These are phyloP conservation scores for Cotesia vestalis DNA, from an alignment of 1,140 invertebrate genomes.

Conservation along the genomic window DNA sequence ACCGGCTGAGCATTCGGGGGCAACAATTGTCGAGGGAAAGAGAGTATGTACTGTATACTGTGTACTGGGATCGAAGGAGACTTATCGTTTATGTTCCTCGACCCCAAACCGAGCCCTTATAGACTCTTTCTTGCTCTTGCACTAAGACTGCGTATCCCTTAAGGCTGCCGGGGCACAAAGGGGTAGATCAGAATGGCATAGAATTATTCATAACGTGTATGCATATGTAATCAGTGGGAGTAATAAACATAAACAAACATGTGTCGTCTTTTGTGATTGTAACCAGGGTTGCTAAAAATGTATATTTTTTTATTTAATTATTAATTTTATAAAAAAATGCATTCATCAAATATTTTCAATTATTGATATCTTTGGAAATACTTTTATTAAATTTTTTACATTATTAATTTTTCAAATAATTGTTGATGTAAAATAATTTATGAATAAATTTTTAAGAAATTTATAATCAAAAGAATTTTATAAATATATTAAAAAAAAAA, in stretches of 20 bases:
- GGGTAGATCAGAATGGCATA: slow-evolving; percentile 56
- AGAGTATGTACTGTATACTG: slow-evolving; percentile 18
- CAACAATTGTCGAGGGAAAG: slow-evolving; percentile 40
- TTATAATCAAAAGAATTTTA: too few relatives aligned
- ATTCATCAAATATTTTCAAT: too few relatives aligned
- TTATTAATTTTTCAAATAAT: too few relatives aligned
- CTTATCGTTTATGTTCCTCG: slow-evolving; percentile 40
- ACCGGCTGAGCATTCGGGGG: slow-evolving; percentile 58
- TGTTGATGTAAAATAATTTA: too few relatives aligned
- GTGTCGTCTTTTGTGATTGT: neutral
- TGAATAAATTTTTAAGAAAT: too few relatives aligned
- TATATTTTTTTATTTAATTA: too few relatives aligned
- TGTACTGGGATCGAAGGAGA: slow-evolving; percentile 42
- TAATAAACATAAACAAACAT: slow-evolving; percentile 15
- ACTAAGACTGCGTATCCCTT: slow-evolving; percentile 39
- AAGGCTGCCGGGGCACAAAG: slow-evolving; percentile 48
- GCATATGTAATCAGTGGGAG: slow-evolving; percentile 30
- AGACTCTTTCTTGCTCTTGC: slow-evolving; percentile 20
- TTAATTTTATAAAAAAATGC: too few relatives aligned
- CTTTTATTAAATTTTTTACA: too few relatives aligned
- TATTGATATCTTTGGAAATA: too few relatives aligned
- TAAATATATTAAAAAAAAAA: too few relatives aligned
- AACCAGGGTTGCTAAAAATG: neutral
- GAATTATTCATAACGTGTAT: slow-evolving; percentile 56
- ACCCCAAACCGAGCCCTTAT: slow-evolving; percentile 28